These are phyloP conservation scores for Chiridota heheva DNA, from an alignment of 35 echinoderm and acorn worm genomes.

Conservation along the genomic window DNA sequence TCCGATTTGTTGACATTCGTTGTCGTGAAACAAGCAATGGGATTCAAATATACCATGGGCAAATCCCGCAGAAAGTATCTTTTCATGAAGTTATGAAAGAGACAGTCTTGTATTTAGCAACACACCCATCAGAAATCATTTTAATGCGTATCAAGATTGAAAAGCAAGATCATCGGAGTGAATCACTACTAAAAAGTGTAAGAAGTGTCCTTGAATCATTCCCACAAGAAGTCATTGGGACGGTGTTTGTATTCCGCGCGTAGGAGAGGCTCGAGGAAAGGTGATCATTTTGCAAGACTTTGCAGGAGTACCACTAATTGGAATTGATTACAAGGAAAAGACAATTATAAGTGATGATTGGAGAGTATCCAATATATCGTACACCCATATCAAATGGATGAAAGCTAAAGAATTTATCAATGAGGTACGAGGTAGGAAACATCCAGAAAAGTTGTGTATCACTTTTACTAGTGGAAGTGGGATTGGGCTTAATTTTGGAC, in stretches of 20 bases:
- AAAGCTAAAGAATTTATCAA: background rate
- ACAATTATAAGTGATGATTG: background rate
- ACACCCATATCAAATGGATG: background rate
- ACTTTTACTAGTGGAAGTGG: background rate
- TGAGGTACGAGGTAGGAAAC: background rate
- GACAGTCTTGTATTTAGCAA: background rate
- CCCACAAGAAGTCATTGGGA: background rate
- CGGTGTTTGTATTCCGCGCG: background rate
- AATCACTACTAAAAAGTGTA: background rate
- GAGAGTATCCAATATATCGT: background rate
- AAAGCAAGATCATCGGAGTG: background rate
- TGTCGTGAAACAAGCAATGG: background rate
- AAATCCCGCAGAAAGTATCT: background rate
- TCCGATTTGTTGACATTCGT: slow-evolving; percentile 27
- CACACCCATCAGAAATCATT: background rate
- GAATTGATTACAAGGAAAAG: background rate
- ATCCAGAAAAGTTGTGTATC: background rate
- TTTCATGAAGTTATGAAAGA: background rate
- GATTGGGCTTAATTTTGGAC: background rate
- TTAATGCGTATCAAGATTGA: slow-evolving; percentile 18
- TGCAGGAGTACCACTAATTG: background rate
- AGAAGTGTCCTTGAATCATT: background rate
- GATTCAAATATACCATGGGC: background rate
- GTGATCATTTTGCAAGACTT: slow-evolving; percentile 4
- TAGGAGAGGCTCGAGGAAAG: slow-evolving; percentile 4